phyloP scores from a whole-genome alignment of 2,113 vertebrate species.

The Carlito syrichta region DNA sequence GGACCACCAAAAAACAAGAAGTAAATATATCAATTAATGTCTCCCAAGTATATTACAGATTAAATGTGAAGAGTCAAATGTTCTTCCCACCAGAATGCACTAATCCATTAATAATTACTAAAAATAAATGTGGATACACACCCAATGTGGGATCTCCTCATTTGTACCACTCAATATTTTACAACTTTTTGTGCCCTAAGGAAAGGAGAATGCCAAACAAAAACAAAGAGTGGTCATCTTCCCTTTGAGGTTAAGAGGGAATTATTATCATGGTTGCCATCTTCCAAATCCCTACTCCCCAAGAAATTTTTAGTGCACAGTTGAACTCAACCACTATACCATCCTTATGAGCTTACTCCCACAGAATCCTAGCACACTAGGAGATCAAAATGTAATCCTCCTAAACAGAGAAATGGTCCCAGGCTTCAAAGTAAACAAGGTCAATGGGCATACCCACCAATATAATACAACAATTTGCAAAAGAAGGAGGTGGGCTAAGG shows the following conservation, averaged over 20 bases:
- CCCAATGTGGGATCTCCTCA: background rate
- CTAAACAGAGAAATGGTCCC: background rate
- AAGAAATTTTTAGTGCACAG: background rate
- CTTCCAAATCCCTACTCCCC: background rate
- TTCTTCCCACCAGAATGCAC: background rate
- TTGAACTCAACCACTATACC: background rate
- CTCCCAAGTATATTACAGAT: background rate
- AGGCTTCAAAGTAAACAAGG: background rate
- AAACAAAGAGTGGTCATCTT: background rate
- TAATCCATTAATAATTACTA: constrained; percentile 15
- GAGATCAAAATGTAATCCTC: background rate
- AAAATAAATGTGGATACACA: background rate
- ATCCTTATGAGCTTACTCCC: background rate
- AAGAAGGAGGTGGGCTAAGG: background rate
- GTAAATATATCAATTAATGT: background rate
- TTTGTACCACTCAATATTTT: background rate
- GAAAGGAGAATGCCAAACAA: background rate
- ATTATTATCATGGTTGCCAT: background rate
- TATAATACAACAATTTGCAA: background rate
- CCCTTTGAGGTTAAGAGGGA: background rate
- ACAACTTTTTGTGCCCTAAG: background rate
- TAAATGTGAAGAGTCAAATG: background rate
- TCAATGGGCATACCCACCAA: background rate
- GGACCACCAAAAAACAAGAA: background rate
- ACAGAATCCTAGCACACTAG: background rate